Base-by-base conservation (phyloP, 2,113 vertebrate genomes). In the Oryzias melastigma region DNA sequence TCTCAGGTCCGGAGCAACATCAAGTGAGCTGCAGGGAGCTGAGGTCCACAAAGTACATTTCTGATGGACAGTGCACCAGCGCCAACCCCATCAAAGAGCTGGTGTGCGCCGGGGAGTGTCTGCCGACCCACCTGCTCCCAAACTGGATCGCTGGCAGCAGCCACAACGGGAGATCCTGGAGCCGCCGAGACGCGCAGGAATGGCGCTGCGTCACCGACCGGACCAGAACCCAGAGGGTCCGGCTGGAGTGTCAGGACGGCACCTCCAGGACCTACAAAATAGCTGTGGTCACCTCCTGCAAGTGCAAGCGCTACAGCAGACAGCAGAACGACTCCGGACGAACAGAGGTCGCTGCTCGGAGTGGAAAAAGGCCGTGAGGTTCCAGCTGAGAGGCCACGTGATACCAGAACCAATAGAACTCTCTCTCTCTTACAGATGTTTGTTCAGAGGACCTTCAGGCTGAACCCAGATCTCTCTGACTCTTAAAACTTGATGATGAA, bases 181-280 rank as follows among this genome's bases (percentile, higher is more conserved):
- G 91, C 87, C 88, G 93, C 51, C 89, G 93, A 27, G 94, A 94
- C 57, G 87, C 88, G 0, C 94, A 93, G n/a, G 95, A 97, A 58
- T 98, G 97, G 96, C 92, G 95, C 58, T 99, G 97, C 14, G 93
- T 98, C 85, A 97, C 93, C 0, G 95, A 98, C 87, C 93, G 94
- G 65, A 95, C 93, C 0, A 93, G 95, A 41, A 94, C 93, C 18
- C 95, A 96, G 85, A 91, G 96, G 46, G 95, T 99, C 79, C 94
- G 89, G 67, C 92, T 99, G 25, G 94, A 93, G 80, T 99, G 97
- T 51, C 93, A 92, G 52, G 94, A 98, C 2, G 95, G 95, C 78
- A 95, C 92, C 88, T 91, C 92, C 25, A 92, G 96, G 89, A 96
- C 95, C 85, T 98, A 99, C 91, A 96, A 95, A 84, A 89, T 99